Percentiles rank a stretch among this genome's conserved stretches.
phyloP scores from a whole-genome alignment of 2,797 vertebrate genomes.

The Amblyraja radiata region DNA sequence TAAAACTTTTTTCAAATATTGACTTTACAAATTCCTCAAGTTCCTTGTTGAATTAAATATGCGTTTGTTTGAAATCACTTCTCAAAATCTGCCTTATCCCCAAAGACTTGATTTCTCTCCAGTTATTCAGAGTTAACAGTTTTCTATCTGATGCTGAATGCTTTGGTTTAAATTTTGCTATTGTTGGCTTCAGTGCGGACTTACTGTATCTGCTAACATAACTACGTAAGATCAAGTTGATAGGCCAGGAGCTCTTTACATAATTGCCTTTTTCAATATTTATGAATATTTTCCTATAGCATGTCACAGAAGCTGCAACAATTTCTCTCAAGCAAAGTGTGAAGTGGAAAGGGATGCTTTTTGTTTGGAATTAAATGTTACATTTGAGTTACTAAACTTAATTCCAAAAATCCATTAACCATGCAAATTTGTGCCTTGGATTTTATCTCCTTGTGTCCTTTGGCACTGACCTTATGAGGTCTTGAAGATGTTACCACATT shows the following conservation, averaged over 20 bases:
- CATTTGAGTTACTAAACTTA: background rate
- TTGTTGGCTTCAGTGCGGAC: background rate
- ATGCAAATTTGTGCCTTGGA: background rate
- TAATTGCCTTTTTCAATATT: background rate
- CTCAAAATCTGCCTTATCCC: background rate
- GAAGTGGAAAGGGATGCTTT: background rate
- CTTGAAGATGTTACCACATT: background rate
- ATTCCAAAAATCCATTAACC: background rate
- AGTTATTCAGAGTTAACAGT: background rate
- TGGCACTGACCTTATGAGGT: background rate
- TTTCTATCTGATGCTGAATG: background rate
- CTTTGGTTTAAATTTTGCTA: background rate
- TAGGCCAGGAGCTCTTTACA: background rate
- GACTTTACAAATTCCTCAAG: constrained; percentile 8
- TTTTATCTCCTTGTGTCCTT: background rate
- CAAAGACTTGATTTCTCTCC: background rate
- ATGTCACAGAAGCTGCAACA: background rate
- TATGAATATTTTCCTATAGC: background rate
- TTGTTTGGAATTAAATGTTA: background rate
- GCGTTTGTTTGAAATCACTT: background rate
- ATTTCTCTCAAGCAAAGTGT: background rate
- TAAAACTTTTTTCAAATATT: background rate
- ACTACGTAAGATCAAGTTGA: background rate
- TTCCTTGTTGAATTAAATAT: background rate
- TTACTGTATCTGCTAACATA: background rate